phyloP scores from a whole-genome alignment of 2,797 vertebrate genomes.

The Crocodylus rhombifer region DNA sequence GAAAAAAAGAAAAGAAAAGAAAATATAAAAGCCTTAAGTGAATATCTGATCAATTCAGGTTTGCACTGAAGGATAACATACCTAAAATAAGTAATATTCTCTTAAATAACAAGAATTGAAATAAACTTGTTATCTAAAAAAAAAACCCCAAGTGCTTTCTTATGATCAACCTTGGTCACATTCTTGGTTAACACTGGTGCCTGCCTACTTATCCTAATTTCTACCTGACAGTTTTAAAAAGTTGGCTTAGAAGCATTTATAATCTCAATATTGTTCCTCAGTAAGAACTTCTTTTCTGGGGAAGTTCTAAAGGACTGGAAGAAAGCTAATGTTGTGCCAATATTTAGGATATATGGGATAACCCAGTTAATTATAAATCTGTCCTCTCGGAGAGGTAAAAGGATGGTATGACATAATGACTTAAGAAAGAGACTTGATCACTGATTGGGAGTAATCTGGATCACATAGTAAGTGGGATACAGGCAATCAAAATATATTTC shows the following conservation, averaged over 20 bases:
- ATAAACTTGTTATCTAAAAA: neutral
- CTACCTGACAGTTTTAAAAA: neutral
- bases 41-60: too few relatives aligned
- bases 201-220: neutral
- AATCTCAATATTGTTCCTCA: neutral
- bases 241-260: neutral
- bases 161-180: neutral
- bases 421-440: too few relatives aligned
- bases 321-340: neutral
- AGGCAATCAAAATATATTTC: too few relatives aligned
- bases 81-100: too few relatives aligned
- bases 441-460: too few relatives aligned
- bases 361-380: neutral
- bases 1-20: too few relatives aligned
- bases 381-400: neutral
- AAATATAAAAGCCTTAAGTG: too few relatives aligned
- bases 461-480: too few relatives aligned
- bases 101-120: too few relatives aligned
- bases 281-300: neutral
- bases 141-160: rapidly evolving
- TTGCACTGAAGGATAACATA: too few relatives aligned
- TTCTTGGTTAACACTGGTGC: neutral
- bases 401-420: neutral
- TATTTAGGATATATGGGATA: neutral
- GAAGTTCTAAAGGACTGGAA: neutral